Conservation (phyloP, 2,797 vertebrate genomes). For the Pogoniulus pusillus region DNA sequence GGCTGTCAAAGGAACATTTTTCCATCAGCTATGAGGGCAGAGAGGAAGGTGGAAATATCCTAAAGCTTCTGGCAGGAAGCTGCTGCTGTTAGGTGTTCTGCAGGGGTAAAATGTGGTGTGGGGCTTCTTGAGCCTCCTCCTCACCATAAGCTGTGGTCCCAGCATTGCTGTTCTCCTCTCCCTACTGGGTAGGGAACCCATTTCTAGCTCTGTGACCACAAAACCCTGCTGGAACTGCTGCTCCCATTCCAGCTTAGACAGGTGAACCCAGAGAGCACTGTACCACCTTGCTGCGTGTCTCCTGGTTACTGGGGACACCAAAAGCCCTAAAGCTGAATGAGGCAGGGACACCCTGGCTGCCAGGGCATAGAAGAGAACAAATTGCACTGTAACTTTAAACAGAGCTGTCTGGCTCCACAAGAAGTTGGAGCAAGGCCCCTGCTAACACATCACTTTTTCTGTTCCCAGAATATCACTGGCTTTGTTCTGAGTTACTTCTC, state of each 20-base stretch:
- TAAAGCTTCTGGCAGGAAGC: not conserved
- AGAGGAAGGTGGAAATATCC: not conserved
- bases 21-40: not conserved
- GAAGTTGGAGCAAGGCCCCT: not conserved
- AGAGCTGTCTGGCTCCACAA: not conserved
- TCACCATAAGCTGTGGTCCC: not conserved
- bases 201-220: not conserved
- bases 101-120: not conserved
- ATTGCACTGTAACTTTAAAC: not conserved
- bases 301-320: not conserved
- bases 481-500: not conserved
- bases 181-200: not conserved
- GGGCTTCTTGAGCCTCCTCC: not conserved
- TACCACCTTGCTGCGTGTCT: not conserved
- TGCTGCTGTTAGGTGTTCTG: not conserved
- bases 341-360: not conserved
- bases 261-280: not conserved
- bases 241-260: not conserved
- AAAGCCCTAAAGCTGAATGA: not conserved
- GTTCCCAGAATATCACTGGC: not conserved
- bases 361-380: not conserved
- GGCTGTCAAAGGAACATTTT: not conserved
- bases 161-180: not conserved
- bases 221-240: not conserved
- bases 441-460: not conserved